Conservation (phyloP, 2,113 vertebrate genomes). For the Peucedramus taeniatus region DNA sequence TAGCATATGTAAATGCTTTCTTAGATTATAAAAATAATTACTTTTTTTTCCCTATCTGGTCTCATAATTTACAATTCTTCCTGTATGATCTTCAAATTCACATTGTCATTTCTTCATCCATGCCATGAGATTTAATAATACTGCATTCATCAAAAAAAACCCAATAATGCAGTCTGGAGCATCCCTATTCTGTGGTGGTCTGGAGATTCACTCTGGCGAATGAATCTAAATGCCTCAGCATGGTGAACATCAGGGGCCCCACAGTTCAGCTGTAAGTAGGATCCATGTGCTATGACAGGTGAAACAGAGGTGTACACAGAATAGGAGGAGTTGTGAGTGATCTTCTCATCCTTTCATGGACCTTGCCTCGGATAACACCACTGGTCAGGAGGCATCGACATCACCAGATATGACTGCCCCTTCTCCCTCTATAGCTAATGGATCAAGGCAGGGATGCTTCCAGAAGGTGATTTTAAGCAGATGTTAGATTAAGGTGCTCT, state of each 20-base stretch:
- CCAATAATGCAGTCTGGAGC: background rate
- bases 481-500: background rate
- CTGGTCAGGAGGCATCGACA: background rate
- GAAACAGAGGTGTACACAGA: background rate
- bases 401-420: background rate
- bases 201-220: background rate
- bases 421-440: background rate
- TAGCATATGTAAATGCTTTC: background rate
- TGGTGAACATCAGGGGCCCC: background rate
- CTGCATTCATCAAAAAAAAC: background rate
- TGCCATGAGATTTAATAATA: background rate
- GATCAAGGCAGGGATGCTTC: background rate
- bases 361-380: background rate
- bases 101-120: background rate
- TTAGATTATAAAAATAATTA: background rate
- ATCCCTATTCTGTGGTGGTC: background rate
- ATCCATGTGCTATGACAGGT: accelerated
- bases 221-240: background rate
- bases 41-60: background rate
- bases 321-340: background rate
- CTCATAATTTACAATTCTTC: background rate
- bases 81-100: background rate
- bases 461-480: background rate
- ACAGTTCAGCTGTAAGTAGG: background rate
- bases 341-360: background rate